These are phyloP conservation scores for Pocillopora damicornis DNA, from an alignment of 64 coral and sea anemone species.

Conservation along the genomic window DNA sequence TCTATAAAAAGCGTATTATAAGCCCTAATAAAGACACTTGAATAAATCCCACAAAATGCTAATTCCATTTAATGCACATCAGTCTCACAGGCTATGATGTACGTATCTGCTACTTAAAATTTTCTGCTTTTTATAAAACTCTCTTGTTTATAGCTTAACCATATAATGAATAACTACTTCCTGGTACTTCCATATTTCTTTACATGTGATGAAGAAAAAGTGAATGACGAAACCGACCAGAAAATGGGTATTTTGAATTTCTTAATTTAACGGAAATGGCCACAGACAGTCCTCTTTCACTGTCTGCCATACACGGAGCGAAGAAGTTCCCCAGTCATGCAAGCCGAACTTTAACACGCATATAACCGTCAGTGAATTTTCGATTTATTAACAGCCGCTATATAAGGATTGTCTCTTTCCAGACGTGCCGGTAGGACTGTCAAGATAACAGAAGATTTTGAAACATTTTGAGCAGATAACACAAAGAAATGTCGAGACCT, in stretches of 20 bases:
- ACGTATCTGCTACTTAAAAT: background rate
- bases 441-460: background rate
- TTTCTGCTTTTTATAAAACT: background rate
- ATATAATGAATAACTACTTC: too few species aligned
- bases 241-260: background rate
- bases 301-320: background rate
- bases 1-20: background rate
- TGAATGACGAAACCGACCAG: background rate
- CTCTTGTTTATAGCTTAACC: background rate
- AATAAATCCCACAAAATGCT: background rate
- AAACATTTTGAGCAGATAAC: background rate
- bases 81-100: background rate
- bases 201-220: background rate
- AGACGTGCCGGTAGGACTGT: too few species aligned
- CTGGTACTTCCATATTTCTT: background rate
- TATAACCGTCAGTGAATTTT: background rate
- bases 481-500: background rate
- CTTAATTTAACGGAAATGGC: slow-evolving; percentile 6
- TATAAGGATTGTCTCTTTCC: too few species aligned
- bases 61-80: background rate
- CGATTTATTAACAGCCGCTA: too few species aligned
- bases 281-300: background rate
- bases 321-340: background rate
- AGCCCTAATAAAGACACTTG: background rate
- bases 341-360: background rate